phyloP scores from a whole-genome alignment of 2,888 invertebrate species.

The Agriotes lineatus region DNA sequence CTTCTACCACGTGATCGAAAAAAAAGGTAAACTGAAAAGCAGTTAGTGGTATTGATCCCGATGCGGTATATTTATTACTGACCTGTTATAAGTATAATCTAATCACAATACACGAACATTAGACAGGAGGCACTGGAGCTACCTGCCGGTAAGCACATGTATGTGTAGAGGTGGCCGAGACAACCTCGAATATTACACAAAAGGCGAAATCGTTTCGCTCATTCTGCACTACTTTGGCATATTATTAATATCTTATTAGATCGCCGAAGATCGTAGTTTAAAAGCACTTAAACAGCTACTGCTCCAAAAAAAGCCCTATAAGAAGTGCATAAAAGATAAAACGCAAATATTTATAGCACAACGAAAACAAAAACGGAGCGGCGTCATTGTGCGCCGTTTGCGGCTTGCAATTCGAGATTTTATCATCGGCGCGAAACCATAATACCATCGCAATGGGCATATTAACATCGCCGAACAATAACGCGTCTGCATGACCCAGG shows the following conservation, averaged over 20 bases:
- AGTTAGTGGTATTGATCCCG: too few relatives aligned
- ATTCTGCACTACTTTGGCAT: too few relatives aligned
- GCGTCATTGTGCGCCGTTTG: constrained; percentile 3
- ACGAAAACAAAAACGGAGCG: constrained; percentile 1
- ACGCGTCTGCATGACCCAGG: constrained; percentile 1
- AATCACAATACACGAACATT: too few relatives aligned
- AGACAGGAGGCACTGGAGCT: too few relatives aligned
- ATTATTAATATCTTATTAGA: not conserved
- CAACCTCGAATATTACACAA: too few relatives aligned
- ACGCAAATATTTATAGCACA: constrained; percentile 11
- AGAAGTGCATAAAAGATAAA: constrained; percentile 13
- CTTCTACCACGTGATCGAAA: too few relatives aligned
- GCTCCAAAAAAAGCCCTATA: not conserved
- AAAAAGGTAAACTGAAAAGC: too few relatives aligned
- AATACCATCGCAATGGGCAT: constrained; percentile 14
- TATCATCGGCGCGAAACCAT: constrained; percentile 6
- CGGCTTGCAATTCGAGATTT: constrained; percentile 8
- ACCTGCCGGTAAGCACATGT: too few relatives aligned
- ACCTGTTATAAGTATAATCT: too few relatives aligned
- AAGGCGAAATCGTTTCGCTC: too few relatives aligned
- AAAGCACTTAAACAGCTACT: constrained; percentile 8
- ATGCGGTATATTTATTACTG: too few relatives aligned
- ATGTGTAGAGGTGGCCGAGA: too few relatives aligned
- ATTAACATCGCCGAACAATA: constrained; percentile 16
- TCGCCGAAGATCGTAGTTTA: constrained; percentile 1